Base-by-base conservation (phyloP, 1,140 invertebrate genomes). In the Sycophaga agraensis region DNA sequence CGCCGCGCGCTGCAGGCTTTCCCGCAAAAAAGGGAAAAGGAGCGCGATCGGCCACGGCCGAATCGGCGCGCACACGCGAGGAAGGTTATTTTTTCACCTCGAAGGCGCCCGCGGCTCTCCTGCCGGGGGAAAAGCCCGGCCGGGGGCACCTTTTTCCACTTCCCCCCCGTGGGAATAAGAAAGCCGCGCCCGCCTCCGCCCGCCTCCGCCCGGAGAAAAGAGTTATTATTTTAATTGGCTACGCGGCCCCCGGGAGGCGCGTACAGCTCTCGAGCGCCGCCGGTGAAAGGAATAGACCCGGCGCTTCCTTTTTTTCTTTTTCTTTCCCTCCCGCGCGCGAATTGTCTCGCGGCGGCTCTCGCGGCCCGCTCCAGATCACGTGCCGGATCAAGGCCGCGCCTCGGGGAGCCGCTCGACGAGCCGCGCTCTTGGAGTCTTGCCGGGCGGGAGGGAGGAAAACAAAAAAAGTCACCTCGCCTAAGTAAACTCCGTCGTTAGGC, bases 141-240 rank as follows among this genome's bases (percentile, higher is more conserved):
- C 24, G 37, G 11, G 43, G 43, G 11, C 24, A 17, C 34, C 16
- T 31, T 59, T 45, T 56, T 22, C n/a, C 16, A 17, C 21, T 49
- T 17, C n/a, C 4, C 28, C 54, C 53, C 26, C 64, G 57, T 73
- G 71, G 68, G 71, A 75, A 75, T 74, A 68, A 72, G 73, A 75
- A 75, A 73, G 73, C 67, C 28, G 1, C 6, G 31, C n/a, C 26
- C 37, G 12, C 1, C 12, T n/a, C n/a, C n/a, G n/a, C n/a, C n/a
- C n/a, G n/a, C n/a, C n/a, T n/a, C 12, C 26, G 2, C 0, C 11
- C 2, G n/a, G 34, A 28, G 60, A 59, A 56, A 64, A 56, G 58
- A 40, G 59, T 68, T 70, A 71, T 69, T 73, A 73, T 68, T 72
- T 69, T 73, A 73, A 74, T 74, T 74, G 66, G 66, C 46, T 55